Evolutionary conservation across 2,797 vertebrate species (phyloP), one percentile per base, ranked within the genome.

Genomic region (Catamblyrhynchus diadema): DNA sequence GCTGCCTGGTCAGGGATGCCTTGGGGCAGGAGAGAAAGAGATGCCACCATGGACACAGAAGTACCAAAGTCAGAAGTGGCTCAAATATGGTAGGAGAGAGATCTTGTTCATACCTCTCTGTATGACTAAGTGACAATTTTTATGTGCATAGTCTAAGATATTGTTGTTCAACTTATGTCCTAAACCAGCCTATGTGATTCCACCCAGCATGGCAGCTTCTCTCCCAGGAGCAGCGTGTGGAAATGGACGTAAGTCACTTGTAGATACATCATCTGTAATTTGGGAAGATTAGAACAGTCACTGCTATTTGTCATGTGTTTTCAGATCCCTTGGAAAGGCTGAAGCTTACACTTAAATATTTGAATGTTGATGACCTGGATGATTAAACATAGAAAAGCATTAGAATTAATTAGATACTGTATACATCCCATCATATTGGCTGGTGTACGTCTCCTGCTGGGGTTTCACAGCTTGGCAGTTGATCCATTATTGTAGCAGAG

Each of bases 331-430:
- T 42, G 69, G 33, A 94, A 73, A 79, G 28, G 18, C 25, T 90
- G 60, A 75, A 81, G 27, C 27, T 83, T 70, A 42, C 14, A 60
- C 13, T 65, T n/a, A 96, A 95, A 91, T 90, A 90, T 90, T 94
- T 93, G 44, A 48, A 50, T 79, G 33, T 42, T 75, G 66, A 62
- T 94, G 75, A 84, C 79, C 80, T 77, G 25, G 14, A 77, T 80
- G 59, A 79, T 77, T 94, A 95, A 86, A 90, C 39, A 48, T 15
- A 74, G 57, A 30, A 88, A 86, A 92, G 62, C 14, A 65, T 42
- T 78, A 57, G 41, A 65, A 81, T 79, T 78, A 87, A 92, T 95
- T 84, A 90, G 66, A 28, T 67, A 45, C 20, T 73, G 12, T 41
- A 61, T 73, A 57, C 28, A 47, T 94, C 30, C 32, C 27, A 30